phyloP scores from a whole-genome alignment of 2,113 vertebrate genomes.

The Loxodonta africana region DNA sequence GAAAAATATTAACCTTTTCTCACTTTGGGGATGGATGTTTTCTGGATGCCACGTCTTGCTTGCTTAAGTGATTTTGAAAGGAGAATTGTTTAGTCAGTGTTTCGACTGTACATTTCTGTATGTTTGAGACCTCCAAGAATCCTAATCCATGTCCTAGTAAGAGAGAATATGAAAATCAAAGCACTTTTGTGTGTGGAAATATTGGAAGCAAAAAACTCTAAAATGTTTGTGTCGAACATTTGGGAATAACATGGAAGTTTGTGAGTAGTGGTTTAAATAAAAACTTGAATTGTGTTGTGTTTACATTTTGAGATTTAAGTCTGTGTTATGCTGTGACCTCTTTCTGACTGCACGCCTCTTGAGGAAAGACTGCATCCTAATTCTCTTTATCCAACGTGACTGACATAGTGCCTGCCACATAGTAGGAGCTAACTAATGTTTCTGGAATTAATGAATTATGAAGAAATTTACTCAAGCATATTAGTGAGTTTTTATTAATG shows the following conservation, averaged over 20 bases:
- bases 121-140: background rate
- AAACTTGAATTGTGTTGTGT: background rate
- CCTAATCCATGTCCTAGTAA: background rate
- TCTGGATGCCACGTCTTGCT: background rate
- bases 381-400: background rate
- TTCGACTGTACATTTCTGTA: constrained; percentile 31
- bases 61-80: background rate
- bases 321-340: background rate
- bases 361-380: background rate
- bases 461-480: background rate
- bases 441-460: background rate
- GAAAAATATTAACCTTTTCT: background rate
- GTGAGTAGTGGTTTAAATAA: constrained; percentile 4
- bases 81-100: background rate
- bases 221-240: constrained; percentile 5
- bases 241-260: background rate
- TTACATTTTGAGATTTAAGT: constrained; percentile 29
- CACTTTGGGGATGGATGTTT: background rate
- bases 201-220: background rate
- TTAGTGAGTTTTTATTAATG: background rate
- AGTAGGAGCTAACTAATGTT: background rate
- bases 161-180: constrained; percentile 25
- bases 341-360: background rate
- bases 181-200: constrained; percentile 48
- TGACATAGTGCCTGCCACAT: background rate